phyloP scores from a whole-genome alignment of 2,113 vertebrate species.

The Platysternon megacephalum region DNA sequence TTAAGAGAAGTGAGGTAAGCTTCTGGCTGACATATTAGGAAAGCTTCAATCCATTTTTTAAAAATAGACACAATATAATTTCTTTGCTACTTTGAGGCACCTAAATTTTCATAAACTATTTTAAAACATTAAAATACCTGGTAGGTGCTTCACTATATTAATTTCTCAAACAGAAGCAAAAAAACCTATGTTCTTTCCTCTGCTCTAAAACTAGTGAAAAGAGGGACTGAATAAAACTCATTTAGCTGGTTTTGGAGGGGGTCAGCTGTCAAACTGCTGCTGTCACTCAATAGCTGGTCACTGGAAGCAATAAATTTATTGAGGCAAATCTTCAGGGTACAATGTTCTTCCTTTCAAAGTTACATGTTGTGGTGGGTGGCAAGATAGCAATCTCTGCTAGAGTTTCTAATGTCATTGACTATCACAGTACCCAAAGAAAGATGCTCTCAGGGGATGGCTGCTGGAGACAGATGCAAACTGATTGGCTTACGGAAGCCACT shows the following conservation, averaged over 20 bases:
- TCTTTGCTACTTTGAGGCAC: background rate
- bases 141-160: fast-evolving
- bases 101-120: background rate
- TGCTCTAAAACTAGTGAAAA: background rate
- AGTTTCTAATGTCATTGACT: background rate
- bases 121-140: background rate
- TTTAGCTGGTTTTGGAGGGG: background rate
- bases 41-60: background rate
- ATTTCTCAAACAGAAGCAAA: background rate
- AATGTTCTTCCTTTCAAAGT: background rate
- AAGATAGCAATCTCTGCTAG: background rate
- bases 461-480: background rate
- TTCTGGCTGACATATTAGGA: background rate
- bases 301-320: background rate
- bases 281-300: background rate
- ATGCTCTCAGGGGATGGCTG: background rate
- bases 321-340: background rate
- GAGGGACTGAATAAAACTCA: background rate
- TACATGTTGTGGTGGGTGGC: background rate
- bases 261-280: background rate
- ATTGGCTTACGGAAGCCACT: background rate
- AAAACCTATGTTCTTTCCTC: background rate
- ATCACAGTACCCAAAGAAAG: background rate
- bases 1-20: background rate
- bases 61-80: background rate